Base-by-base conservation (phyloP, 2,888 invertebrate genomes). In the Lepidochitona cinerea region DNA sequence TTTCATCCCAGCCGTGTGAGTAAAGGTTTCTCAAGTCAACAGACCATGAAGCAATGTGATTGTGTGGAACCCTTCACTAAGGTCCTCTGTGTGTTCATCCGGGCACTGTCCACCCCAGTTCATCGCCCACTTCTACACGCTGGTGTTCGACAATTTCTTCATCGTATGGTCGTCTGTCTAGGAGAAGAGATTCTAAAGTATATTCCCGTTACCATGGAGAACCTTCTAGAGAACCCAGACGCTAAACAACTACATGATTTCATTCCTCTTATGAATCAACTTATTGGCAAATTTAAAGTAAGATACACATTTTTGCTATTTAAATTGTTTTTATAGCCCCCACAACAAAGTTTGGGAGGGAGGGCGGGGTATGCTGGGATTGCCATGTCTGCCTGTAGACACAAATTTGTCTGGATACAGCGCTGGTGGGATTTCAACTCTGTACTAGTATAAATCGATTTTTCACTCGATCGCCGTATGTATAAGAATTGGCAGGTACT, bases 161-260 rank as follows among this genome's bases (percentile, higher is more conserved):
- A 93, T 84, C 90, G 93, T 36, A 92, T 93, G 91, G 92, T 93
- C 32, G 92, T 93, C 33, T 93, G 93, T 80, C 83, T 93, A 75
- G 93, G 92, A 78, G 91, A 89, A 37, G 93, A 93, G 81, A 86
- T 93, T 26, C 86, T 93, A 72, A 92, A 92, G 0, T 91, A 91
- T 79, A 90, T 93, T 70, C 92, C 93, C 1, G 78, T 89, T 2
- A 91, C 92, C 54, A 90, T 92, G 52, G 91, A 92, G 79, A 89
- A 89, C 49, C 89, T 93, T 36, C 87, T 93, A 37, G 91, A 91
- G 74, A 82, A 88, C 64, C 86, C 89, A 0, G 87, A 88, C 74
- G 90, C 90, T 73, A 86, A 86, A 79, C 90, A 89, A 75, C 83
- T 90, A 29, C 89, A 90, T 75, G 93, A 93, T 82, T 92, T 93